Evolutionary conservation across 2,113 vertebrate species (phyloP), one percentile per base, ranked within the genome.

Genomic region (Larimichthys polyactis): DNA sequence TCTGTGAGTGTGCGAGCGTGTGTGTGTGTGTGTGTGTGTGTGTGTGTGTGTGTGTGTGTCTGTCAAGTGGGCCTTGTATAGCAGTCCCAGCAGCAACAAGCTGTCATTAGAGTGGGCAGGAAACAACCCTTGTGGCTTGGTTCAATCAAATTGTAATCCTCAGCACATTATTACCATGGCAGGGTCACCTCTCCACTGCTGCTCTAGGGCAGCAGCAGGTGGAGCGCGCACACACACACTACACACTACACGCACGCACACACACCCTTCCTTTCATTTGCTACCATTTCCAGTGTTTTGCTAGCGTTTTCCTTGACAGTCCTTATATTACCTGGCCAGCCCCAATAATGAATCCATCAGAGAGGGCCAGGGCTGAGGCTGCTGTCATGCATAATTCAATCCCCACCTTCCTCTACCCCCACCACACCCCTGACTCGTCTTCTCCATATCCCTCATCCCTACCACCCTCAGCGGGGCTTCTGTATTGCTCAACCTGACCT

Each of bases 381-480:
- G 86, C 76, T 78, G 62, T 89, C 95, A 97, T 97, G 96, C 96
- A 98, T 97, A 96, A 97, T 98, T 96, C 96, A 97, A 92, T 89
- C 27, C 85, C 83, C 73, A 86, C 12, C 24, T 55, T 22, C 36
- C 49, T 24, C 19, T 29, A 29, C 52, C 63, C 20, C 66, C 57
- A 24, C 43, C 75, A 29, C 69, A 9, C 58, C 48, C 54, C 59
- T 14, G 29, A 54, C 82, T 85, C 76, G 73, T 62, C 40, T 51
- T 82, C 67, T 54, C 55, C 44, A 58, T 79, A 74, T 86, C 72
- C 73, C 71, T 81, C 60, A 73, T 66, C 71, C 12, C 40, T 20
- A 27, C 58, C 36, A 22, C 58, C 66, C 84, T 54, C 32, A 54
- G 44, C 55, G 63, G 27, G 48, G 59, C 92, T 93, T 90, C 93